Base-by-base conservation (phyloP, 2,797 vertebrate genomes). In the Staurois parvus region DNA sequence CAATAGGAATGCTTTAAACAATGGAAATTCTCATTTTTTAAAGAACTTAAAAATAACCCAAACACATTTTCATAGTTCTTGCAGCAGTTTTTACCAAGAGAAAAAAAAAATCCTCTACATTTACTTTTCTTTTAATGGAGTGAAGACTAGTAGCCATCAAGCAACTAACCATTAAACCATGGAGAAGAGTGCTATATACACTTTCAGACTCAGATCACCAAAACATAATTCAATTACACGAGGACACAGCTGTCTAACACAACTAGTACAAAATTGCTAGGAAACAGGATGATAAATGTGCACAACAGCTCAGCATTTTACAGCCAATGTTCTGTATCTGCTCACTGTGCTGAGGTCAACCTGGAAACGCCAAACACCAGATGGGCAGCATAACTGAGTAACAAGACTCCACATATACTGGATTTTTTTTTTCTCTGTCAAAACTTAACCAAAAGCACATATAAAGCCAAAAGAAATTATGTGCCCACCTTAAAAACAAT, bases 241-340 rank as follows among this genome's bases (percentile, higher is more conserved):
- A 64, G 76, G 45, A 68, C 62, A 78, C 77, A 69, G 77, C 77
- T 79, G 77, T 45, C 40, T 32, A 69, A 52, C 59, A 78, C 37
- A 79, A 48, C 40, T 67, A 32, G 42, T 24, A 70, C 19, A 52
- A 32, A n/a, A 32, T 32, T n/a, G 42, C 64, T 24, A 69, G 26
- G 28, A 29, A 45, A 42, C 52, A 66, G 34, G 12, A 64, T 15
- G 56, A 40, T 64, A 30, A 76, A 79, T 68, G 40, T n/a, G 30
- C 62, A 67, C 13, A 68, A 26, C 17, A 69, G 64, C 12, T 26
- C 32, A 34, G 13, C 62, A 45, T 26, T 64, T 67, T 79, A 79
- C 26, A 29, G 37, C 77, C 68, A 79, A 69, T 79, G 64, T 32
- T 52, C 64, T 32, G 26, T 8, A 48, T 68, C 26, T 48, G 64